phyloP scores from a whole-genome alignment of 2,888 invertebrate species.

The Taphrorychus bicolor region DNA sequence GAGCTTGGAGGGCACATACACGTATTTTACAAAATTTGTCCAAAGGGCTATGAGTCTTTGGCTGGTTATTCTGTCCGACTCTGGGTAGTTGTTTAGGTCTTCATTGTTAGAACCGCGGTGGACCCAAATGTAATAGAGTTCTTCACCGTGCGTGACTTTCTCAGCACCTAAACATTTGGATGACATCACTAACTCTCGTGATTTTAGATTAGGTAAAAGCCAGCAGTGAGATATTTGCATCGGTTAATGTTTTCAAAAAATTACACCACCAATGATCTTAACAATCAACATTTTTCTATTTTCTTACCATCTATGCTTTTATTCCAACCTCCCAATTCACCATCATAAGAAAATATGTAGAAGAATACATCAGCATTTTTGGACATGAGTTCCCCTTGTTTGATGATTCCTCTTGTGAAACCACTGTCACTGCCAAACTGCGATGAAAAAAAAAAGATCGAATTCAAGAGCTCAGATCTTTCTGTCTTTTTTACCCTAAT shows the following conservation, averaged over 20 bases:
- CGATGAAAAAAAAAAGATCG: too few species aligned
- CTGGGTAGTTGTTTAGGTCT: slow-evolving; percentile 24
- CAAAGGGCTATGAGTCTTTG: slow-evolving; percentile 51
- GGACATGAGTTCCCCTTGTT: slow-evolving; percentile 43
- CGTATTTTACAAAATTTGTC: slow-evolving; percentile 70
- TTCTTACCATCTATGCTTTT: slow-evolving; percentile 19
- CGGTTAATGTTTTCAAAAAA: too few species aligned
- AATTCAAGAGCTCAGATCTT: too few species aligned
- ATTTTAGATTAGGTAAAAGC: too few species aligned
- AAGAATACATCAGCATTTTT: slow-evolving; percentile 43
- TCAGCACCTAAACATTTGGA: slow-evolving; percentile 49
- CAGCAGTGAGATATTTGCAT: too few species aligned
- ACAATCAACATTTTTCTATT: neutral
- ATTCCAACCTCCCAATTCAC: slow-evolving; percentile 39
- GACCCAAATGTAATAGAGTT: slow-evolving; percentile 45
- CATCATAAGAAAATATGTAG: slow-evolving; percentile 46
- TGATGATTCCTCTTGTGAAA: slow-evolving; percentile 41
- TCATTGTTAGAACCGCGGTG: slow-evolving; percentile 31
- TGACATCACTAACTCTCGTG: too few species aligned
- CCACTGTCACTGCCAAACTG: slow-evolving; percentile 42
- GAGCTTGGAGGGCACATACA: slow-evolving; percentile 58
- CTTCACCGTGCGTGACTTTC: slow-evolving; percentile 48
- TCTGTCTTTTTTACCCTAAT: slow-evolving; percentile 40
- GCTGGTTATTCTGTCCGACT: slow-evolving; percentile 40
- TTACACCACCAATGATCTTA: neutral